Percentiles rank a stretch among this genome's conserved stretches.
phyloP scores from a whole-genome alignment of 2,113 vertebrate species.

The Atlantisia rogersi region DNA sequence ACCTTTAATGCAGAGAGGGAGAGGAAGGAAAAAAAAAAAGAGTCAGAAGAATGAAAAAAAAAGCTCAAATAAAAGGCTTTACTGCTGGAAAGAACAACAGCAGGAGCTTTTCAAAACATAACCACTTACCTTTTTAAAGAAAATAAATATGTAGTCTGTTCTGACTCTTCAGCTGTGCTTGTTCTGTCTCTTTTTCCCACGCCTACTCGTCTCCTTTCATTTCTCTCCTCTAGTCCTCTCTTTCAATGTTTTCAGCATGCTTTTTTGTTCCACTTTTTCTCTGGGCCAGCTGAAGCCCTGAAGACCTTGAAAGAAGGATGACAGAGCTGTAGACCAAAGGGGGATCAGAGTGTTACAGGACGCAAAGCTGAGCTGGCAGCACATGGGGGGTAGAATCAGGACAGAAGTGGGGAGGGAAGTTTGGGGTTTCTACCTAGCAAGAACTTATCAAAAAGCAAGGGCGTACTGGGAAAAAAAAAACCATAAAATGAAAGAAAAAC shows the following conservation, averaged over 20 bases:
- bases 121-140: conserved; percentile 57
- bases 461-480: not conserved
- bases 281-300: not conserved
- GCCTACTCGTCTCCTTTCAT: not conserved
- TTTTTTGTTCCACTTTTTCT: not conserved
- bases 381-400: not conserved
- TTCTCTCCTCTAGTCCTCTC: not conserved
- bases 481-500: not conserved
- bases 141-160: conserved; percentile 50
- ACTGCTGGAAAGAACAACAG: conserved; percentile 34
- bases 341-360: not conserved
- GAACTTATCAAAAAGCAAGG: not conserved
- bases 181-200: conserved; percentile 44
- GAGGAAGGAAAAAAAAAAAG: not conserved
- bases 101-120: conserved; percentile 57
- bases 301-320: conserved; percentile 2
- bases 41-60: not conserved
- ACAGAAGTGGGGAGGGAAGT: not conserved
- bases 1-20: not conserved
- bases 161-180: conserved; percentile 26
- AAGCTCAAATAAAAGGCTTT: not conserved
- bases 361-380: not conserved
- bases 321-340: not conserved
- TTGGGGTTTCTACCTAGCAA: not conserved
- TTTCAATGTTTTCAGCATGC: not conserved